These are phyloP conservation scores for Serinus canaria DNA, from an alignment of 2,113 vertebrate species.

Conservation along the genomic window DNA sequence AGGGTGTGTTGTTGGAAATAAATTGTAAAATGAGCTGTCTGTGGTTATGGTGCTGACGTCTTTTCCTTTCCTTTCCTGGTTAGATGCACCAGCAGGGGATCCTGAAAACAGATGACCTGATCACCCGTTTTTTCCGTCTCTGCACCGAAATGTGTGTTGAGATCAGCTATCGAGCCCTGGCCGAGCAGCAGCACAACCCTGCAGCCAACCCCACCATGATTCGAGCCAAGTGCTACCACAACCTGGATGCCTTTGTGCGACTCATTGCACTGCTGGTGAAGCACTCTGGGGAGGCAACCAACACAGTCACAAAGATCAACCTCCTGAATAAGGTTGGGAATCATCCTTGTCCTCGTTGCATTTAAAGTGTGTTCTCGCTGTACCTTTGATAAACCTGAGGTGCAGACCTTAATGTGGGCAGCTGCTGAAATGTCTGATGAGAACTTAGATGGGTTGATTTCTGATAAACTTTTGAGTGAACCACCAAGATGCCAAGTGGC, in stretches of 20 bases:
- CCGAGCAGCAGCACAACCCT: slow-evolving; percentile 97
- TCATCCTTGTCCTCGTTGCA: accelerated
- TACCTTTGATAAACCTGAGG: neutral
- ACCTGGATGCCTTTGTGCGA: slow-evolving; percentile 95
- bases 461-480: neutral
- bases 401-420: neutral
- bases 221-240: slow-evolving; percentile 97
- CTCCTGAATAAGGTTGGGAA: slow-evolving; percentile 91
- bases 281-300: slow-evolving; percentile 97
- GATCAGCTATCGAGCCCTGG: slow-evolving; percentile 96
- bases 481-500: neutral
- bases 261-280: slow-evolving; percentile 97
- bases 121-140: slow-evolving; percentile 96
- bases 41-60: neutral
- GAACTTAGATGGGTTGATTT: neutral
- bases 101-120: slow-evolving; percentile 96
- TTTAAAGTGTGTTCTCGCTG: accelerated
- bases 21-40: neutral
- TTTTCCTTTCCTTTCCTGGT: neutral
- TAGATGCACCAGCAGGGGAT: slow-evolving; percentile 99
- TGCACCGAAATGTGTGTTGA: slow-evolving; percentile 99
- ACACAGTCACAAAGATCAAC: slow-evolving; percentile 98
- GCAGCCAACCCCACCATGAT: slow-evolving; percentile 97
- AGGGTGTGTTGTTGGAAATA: neutral
- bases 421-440: neutral